Percentiles rank a stretch among this genome's conserved stretches.
Evolutionary conservation across 2,113 vertebrate species (phyloP).

Genomic region (Beaufortia kweichowensis): DNA sequence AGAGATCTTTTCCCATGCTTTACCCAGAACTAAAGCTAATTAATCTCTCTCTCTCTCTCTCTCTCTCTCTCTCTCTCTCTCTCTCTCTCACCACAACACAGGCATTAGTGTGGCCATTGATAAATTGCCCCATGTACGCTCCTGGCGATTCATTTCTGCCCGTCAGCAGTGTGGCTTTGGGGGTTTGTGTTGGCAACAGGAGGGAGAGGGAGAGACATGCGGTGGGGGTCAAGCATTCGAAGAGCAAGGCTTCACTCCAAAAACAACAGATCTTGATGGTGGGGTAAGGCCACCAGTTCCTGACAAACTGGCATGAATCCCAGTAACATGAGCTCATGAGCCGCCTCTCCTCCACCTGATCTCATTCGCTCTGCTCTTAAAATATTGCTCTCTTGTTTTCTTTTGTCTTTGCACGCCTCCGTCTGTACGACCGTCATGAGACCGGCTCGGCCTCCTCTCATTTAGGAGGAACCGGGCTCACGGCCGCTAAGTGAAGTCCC

Average conservation of each 20-base stretch:
- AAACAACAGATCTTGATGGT: conserved; percentile 55
- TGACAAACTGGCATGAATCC: conserved; percentile 55
- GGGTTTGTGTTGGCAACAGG: conserved; percentile 56
- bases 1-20: conserved; percentile 7
- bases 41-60: conserved; percentile 3
- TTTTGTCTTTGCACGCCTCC: conserved; percentile 13
- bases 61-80: conserved; percentile 12
- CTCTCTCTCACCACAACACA: conserved; percentile 46
- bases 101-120: conserved; percentile 55
- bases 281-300: conserved; percentile 48
- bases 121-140: conserved; percentile 56
- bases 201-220: conserved; percentile 15
- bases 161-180: conserved; percentile 59
- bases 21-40: conserved; percentile 35
- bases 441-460: conserved; percentile 12
- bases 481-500: conserved; percentile 5
- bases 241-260: conserved; percentile 47
- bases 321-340: conserved; percentile 38
- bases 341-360: conserved; percentile 32
- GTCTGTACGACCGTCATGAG: not conserved
- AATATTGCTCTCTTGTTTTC: conserved; percentile 45
- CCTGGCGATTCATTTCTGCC: conserved; percentile 59
- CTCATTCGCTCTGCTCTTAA: conserved; percentile 13
- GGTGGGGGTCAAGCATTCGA: conserved; percentile 31
- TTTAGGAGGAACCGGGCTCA: conserved; percentile 35